Evolutionary conservation across 1,140 invertebrate species (phyloP).

Genomic region (Piezodorus guildinii): DNA sequence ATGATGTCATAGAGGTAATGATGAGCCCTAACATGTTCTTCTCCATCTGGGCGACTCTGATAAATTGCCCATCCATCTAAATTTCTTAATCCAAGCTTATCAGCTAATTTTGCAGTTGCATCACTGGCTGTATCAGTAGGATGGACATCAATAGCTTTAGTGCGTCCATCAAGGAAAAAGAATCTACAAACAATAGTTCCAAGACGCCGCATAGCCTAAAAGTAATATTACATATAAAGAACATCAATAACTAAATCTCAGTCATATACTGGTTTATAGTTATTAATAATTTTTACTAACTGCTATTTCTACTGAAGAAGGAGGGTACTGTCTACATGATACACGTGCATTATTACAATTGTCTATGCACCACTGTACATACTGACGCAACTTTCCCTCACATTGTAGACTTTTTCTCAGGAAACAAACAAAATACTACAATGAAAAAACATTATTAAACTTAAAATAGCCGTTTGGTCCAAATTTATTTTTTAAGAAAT

Average conservation of each 20-base stretch:
- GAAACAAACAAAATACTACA: conserved; percentile 63
- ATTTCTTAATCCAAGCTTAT: conserved; percentile 71
- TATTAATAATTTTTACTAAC: conserved; percentile 41
- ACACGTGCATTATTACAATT: conserved; percentile 81
- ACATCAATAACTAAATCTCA: background rate
- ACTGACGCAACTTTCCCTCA: conserved; percentile 63
- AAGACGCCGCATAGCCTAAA: conserved; percentile 72
- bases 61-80: conserved; percentile 91
- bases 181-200: conserved; percentile 89
- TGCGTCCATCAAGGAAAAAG: conserved; percentile 89
- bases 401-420: conserved; percentile 57
- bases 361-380: conserved; percentile 87
- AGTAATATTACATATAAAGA: conserved; percentile 5
- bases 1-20: conserved; percentile 91
- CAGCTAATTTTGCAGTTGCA: conserved; percentile 75
- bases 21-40: conserved; percentile 85
- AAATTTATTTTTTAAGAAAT: no score
- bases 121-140: conserved; percentile 87
- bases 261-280: background rate
- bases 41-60: conserved; percentile 67
- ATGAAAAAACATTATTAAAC: conserved; percentile 22
- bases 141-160: conserved; percentile 89
- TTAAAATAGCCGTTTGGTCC: background rate
- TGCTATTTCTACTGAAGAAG: conserved; percentile 85
- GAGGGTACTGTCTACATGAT: conserved; percentile 67